Percentiles rank a stretch among this genome's conserved stretches.
phyloP scores from a whole-genome alignment of 1,140 invertebrate species.

The Hyposmocoma kahamanoa region DNA sequence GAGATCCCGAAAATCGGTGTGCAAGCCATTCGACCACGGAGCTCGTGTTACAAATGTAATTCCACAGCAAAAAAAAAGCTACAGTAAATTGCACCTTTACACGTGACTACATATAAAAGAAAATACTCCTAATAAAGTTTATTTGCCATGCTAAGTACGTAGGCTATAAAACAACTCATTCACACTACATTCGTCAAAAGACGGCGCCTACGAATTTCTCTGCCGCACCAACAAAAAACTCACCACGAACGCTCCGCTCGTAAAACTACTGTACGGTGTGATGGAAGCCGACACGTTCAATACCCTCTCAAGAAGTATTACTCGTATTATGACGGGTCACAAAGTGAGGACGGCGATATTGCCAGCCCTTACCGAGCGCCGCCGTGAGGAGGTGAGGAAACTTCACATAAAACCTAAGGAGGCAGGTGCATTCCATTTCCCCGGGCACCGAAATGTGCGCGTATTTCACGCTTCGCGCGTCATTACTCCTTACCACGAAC shows the following conservation, averaged over 20 bases:
- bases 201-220: not conserved
- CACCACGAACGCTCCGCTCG: conserved; percentile 30
- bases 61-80: too few relatives aligned
- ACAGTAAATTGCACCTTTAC: too few relatives aligned
- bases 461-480: conserved; percentile 65
- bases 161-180: too few relatives aligned
- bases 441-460: conserved; percentile 56
- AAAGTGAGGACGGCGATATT: conserved; percentile 66
- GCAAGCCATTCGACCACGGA: too few relatives aligned
- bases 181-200: conserved; percentile 11
- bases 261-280: conserved; percentile 50
- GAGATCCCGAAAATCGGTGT: too few relatives aligned
- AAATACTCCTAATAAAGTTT: too few relatives aligned
- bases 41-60: too few relatives aligned
- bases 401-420: conserved; percentile 68
- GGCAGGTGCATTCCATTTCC: conserved; percentile 68
- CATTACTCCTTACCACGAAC: conserved; percentile 56
- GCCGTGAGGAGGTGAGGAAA: conserved; percentile 62
- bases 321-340: conserved; percentile 68
- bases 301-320: conserved; percentile 67
- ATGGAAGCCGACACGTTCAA: conserved; percentile 41
- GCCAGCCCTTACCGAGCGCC: conserved; percentile 54
- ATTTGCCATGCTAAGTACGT: too few relatives aligned
- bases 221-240: conserved; percentile 26
- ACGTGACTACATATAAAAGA: too few relatives aligned